phyloP scores from a whole-genome alignment of 1,140 invertebrate species.

The Cydia fagiglandana region DNA sequence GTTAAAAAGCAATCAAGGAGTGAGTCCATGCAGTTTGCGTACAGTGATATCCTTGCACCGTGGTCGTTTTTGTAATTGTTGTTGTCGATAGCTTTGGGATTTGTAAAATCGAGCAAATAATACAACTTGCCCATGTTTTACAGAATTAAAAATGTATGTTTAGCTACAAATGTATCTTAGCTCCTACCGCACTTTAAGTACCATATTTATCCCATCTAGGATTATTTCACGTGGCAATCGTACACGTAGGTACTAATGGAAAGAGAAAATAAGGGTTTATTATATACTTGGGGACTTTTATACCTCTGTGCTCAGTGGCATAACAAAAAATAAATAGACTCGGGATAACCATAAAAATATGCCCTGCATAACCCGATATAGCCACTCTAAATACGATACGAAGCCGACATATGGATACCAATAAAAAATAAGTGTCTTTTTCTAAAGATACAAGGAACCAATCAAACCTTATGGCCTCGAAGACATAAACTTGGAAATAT shows the following conservation, averaged over 20 bases:
- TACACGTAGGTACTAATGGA: too few species aligned
- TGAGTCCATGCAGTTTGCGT: background rate
- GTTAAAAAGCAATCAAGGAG: constrained; percentile 7
- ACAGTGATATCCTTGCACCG: background rate
- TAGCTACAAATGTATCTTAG: too few species aligned
- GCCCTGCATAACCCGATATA: background rate
- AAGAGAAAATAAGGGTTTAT: too few species aligned
- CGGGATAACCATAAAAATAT: background rate
- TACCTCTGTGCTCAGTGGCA: too few species aligned
- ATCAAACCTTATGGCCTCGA: constrained; percentile 28
- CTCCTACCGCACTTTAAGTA: too few species aligned
- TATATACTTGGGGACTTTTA: too few species aligned
- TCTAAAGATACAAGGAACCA: constrained; percentile 25
- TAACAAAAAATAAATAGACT: background rate
- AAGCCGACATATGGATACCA: constrained; percentile 7
- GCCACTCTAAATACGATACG: constrained; percentile 13
- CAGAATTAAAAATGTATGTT: too few species aligned
- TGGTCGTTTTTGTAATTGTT: constrained; percentile 2
- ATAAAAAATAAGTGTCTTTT: constrained; percentile 30
- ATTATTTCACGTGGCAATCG: too few species aligned
- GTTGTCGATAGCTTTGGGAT: background rate
- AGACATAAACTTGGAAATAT: background rate
- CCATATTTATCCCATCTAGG: too few species aligned
- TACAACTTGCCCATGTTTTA: background rate
- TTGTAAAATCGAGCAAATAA: background rate